phyloP scores from a whole-genome alignment of 2,888 invertebrate species.

The Hecatera dysodea region DNA sequence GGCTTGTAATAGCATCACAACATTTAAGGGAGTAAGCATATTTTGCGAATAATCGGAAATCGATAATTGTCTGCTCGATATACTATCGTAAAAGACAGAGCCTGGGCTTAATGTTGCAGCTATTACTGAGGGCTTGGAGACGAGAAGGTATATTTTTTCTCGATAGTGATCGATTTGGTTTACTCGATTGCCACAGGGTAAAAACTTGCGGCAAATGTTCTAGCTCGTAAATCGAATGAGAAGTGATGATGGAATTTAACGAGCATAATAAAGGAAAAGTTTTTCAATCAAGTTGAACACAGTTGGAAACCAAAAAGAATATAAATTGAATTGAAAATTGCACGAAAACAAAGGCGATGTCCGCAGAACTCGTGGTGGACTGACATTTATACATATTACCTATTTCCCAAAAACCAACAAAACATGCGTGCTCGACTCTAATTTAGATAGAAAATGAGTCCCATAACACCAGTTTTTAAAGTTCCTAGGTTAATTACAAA shows the following conservation, averaged over 20 bases:
- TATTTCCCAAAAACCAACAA: neutral
- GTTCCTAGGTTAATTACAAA: neutral
- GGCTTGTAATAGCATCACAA: conserved; percentile 33
- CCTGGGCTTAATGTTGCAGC: conserved; percentile 38
- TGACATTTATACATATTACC: neutral
- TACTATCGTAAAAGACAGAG: conserved; percentile 46
- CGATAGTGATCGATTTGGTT: conserved; percentile 28
- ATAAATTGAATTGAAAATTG: too few relatives aligned
- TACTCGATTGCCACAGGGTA: conserved; percentile 6
- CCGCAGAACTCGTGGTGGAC: neutral
- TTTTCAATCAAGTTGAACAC: conserved; percentile 11
- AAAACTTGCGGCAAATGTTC: conserved; percentile 27
- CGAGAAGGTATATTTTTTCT: conserved; percentile 27
- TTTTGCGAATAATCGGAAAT: conserved; percentile 56
- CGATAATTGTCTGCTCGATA: conserved; percentile 48
- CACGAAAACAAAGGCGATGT: too few relatives aligned
- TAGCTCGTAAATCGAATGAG: conserved; percentile 5
- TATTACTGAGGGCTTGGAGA: conserved; percentile 30
- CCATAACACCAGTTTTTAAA: neutral
- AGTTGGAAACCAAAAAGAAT: neutral
- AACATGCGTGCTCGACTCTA: neutral
- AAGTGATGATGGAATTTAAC: conserved; percentile 7
- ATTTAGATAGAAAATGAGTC: conserved; percentile 6
- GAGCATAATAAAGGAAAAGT: neutral
- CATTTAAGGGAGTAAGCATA: conserved; percentile 55